Evolutionary conservation across 2,888 invertebrate genomes (phyloP), one percentile per base, ranked within the genome.

Genomic region (Yponomeuta sedellus): DNA sequence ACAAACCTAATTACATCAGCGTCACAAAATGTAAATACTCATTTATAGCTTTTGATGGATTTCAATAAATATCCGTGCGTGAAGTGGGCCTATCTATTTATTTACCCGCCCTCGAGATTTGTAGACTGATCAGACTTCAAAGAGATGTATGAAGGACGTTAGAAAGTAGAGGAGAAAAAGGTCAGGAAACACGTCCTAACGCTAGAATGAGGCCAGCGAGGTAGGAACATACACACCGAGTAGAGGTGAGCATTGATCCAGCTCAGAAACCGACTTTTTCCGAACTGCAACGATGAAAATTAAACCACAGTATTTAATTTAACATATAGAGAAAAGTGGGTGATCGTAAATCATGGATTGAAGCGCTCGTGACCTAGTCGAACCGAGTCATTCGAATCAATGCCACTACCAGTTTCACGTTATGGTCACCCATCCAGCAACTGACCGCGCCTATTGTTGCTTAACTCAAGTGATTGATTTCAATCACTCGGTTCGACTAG

Each of bases 111-210:
- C 22, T 12, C 25, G 12, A 20, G 59, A 59, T 22, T 22, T 52
- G 44, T 16, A 12, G 19, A 19, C 20, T 59, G 59, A 59, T 59
- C 59, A 22, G 25, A 59, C 59, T 22, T 59, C 59, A 59, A 59
- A 59, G 59, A 25, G 25, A 59, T 22, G 25, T 20, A 16, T 59
- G 22, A 8, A 19, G 58, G 12, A 25, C 59, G 25, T 59, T 11
- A 22, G 12, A 20, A 59, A 20, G 12, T 59, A 59, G 20, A 20
- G 25, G 59, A 10, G 57, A 22, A 22, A 59, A 59, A 59, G 59
- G 59, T 59, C 59, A 59, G 59, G 59, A 59, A 59, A 59, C 59
- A 59, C 20, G 58, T 58, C 58, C 11, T 58, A 5, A 25, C 59
- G 59, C 19, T 59, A 59, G 59, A 25, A 11, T 59, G 59, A 19